Evolutionary conservation across 2,113 vertebrate species (phyloP), one percentile per base, ranked within the genome.

Genomic region (Melozone crissalis): DNA sequence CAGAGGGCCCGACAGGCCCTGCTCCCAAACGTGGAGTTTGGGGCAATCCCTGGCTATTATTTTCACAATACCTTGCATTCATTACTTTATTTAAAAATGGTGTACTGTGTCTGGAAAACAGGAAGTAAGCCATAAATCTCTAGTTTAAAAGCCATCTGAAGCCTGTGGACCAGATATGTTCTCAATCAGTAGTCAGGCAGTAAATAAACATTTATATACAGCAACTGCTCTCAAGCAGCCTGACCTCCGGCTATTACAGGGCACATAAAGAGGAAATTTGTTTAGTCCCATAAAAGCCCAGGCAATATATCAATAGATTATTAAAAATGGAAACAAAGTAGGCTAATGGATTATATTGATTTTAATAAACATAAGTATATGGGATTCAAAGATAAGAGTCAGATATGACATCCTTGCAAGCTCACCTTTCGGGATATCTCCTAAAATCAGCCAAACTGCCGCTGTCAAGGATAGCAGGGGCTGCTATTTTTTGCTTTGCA

Each of bases 121-220:
- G 98, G 98, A 98, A 98, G 98, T 96, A 92, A 97, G 91, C 96
- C 97, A 97, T 96, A 97, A 97, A 98, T 97, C 97, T 97, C 97
- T 97, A 96, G 96, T 96, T 98, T 97, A 97, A 98, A 98, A 97
- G 97, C 98, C 98, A 98, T 97, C 98, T 97, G 97, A 98, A 96
- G 97, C 97, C 96, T 91, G 95, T 75, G 98, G 97, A 97, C 97
- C 98, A 97, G 98, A 98, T 98, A 97, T 98, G 98, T 98, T 98
- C 98, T 96, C 98, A 97, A 98, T 98, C 98, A 98, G 98, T 97
- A 97, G 97, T 97, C 98, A 98, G 97, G 98, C 98, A 98, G 98
- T 98, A 98, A 98, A 98, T 98, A 98, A 98, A 98, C 98, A 98
- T 97, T 98, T 97, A 97, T 97, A 98, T 96, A 98, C 97, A 97